Evolutionary conservation across 1,140 invertebrate genomes (phyloP), one percentile per base, ranked within the genome.

Genomic region (Sweltsa coloradensis): DNA sequence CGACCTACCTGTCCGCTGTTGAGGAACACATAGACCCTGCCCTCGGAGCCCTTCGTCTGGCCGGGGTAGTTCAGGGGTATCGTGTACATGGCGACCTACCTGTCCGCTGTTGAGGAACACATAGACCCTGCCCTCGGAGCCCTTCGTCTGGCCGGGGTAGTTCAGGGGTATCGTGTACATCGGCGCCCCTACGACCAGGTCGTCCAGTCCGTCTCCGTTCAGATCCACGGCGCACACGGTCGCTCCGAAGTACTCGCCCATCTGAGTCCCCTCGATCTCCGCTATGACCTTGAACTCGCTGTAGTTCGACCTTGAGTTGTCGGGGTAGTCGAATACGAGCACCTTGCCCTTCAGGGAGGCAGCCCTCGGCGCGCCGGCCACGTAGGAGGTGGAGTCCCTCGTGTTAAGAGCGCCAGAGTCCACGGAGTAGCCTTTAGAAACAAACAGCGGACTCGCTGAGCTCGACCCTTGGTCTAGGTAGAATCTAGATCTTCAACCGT

Each of bases 201-300:
- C 96, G 65, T 97, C 86, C 34, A 81, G 70, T 36, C 81, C 80
- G 67, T 99, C 95, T 6, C 87, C 88, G 65, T 99, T 89, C 18
- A 99, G 76, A 61, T 99, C 95, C 34, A 78, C 76, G 1, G 86
- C 77, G 19, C 83, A 81, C 18, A 99, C 54, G 2, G 89, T 74
- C 63, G 96, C 95, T 3, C 95, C 95, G 65, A 97, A 98, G 60
- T 97, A 98, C 2, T 89, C 81, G 11, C 94, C 95, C 59, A 97
- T 79, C 68, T 96, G 89, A 36, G 84, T 81, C 2, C 93, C 91
- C 4, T 81, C 89, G 23, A 95, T 81, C 57, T 95, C 37, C 5
- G 13, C 6, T 1, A 36, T 26, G 11, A 47, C 6, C 1, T 40
- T 24, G 9, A 46, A 7, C 21, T n/a, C n/a, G n/a, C 40, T 5